Conservation (phyloP, 2,888 invertebrate species). For the Drosophila demipolita region DNA sequence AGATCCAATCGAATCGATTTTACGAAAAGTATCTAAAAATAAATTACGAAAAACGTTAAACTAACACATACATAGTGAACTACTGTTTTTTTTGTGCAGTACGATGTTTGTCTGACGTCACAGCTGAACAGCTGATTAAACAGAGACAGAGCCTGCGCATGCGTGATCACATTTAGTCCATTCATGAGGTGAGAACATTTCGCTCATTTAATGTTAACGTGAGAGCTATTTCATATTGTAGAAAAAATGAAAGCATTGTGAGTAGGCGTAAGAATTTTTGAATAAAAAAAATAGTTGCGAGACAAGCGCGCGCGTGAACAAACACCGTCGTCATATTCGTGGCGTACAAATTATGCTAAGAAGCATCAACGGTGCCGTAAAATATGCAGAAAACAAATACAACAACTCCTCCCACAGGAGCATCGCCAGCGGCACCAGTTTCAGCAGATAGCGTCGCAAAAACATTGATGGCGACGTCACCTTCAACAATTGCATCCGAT, state of each 20-base stretch:
- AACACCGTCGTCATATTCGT: slow-evolving; percentile 52
- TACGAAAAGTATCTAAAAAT: neutral
- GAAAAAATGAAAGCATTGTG: slow-evolving; percentile 35
- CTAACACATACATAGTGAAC: neutral
- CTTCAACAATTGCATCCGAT: slow-evolving; percentile 21
- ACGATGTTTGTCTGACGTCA: slow-evolving; percentile 6
- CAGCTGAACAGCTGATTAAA: slow-evolving; percentile 6
- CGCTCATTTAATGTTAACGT: slow-evolving; percentile 18
- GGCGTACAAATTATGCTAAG: slow-evolving; percentile 75
- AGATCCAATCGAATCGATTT: neutral
- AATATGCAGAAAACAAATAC: slow-evolving; percentile 55
- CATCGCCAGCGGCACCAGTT: slow-evolving; percentile 9
- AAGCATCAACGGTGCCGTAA: slow-evolving; percentile 59
- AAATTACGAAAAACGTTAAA: neutral
- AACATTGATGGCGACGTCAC: slow-evolving; percentile 14
- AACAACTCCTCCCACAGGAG: slow-evolving; percentile 31
- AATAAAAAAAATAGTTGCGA: slow-evolving; percentile 45
- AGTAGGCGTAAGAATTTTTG: slow-evolving; percentile 38
- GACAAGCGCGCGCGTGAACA: slow-evolving; percentile 55
- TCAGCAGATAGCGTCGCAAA: slow-evolving; percentile 38
- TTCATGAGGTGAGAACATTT: slow-evolving; percentile 4
- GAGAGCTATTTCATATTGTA: slow-evolving; percentile 15
- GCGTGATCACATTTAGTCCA: slow-evolving; percentile 1
- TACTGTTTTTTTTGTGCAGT: neutral
- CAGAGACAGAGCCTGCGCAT: slow-evolving; percentile 10